Evolutionary conservation across 1,140 invertebrate species (phyloP).

Genomic region (Zaprionus ornatus): DNA sequence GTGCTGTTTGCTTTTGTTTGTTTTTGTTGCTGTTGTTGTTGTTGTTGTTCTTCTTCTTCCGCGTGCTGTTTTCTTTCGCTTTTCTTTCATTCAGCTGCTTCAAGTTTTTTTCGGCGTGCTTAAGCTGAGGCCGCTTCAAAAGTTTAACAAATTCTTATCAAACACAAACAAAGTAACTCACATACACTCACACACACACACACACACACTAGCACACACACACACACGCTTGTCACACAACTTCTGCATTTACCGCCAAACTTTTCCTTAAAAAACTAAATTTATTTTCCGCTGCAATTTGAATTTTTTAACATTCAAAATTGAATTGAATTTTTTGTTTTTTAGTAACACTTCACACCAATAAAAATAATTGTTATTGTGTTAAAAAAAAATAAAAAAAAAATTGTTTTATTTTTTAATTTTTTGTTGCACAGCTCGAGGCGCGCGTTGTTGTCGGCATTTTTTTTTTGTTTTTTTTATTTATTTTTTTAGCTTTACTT

Average conservation of each 20-base stretch:
- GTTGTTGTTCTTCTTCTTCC: constrained; percentile 18
- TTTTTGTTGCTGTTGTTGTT: constrained; percentile 3
- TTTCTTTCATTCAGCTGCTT: constrained; percentile 6
- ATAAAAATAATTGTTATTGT: constrained; percentile 41
- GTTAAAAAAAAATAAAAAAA: constrained; percentile 37
- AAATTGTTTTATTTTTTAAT: neutral
- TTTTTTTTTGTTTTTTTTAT: neutral
- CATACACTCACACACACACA: constrained; percentile 15
- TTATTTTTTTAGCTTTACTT: neutral
- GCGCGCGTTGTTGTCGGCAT: constrained; percentile 46
- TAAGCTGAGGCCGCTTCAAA: neutral
- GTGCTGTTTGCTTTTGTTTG: neutral
- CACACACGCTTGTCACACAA: neutral
- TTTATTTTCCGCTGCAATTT: neutral
- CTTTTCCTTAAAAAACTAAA: constrained; percentile 16
- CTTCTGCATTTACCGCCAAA: constrained; percentile 35
- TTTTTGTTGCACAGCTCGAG: constrained; percentile 35
- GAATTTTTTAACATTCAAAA: constrained; percentile 24
- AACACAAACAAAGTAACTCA: constrained; percentile 19
- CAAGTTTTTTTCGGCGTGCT: neutral
- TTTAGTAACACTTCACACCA: constrained; percentile 20
- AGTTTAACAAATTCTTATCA: constrained; percentile 5
- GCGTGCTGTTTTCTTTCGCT: constrained; percentile 29
- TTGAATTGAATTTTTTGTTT: constrained; percentile 12
- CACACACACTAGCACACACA: constrained; percentile 21